phyloP scores from a whole-genome alignment of 2,888 invertebrate species.

The Keiferia lycopersicella region DNA sequence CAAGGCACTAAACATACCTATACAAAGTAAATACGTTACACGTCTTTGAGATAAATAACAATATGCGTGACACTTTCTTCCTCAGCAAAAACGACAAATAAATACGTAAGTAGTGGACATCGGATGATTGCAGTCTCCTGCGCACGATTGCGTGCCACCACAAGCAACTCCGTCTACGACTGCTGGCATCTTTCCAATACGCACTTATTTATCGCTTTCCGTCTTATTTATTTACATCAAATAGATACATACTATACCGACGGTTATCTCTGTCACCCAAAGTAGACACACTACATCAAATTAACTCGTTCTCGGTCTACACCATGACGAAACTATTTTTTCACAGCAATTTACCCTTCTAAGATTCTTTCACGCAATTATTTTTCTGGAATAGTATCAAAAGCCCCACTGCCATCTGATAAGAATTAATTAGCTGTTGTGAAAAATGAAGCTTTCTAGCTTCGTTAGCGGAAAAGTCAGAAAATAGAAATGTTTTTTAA shows the following conservation, averaged over 20 bases:
- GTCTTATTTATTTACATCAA: constrained; percentile 62
- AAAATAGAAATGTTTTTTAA: not conserved
- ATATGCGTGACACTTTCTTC: constrained; percentile 26
- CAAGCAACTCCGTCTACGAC: constrained; percentile 21
- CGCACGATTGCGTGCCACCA: constrained; percentile 28
- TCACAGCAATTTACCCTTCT: not conserved
- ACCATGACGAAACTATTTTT: constrained; percentile 2
- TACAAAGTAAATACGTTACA: no score
- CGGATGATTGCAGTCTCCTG: constrained; percentile 34
- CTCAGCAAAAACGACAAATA: constrained; percentile 34
- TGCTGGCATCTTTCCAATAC: constrained; percentile 55
- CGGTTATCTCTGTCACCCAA: not conserved
- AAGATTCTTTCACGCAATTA: not conserved
- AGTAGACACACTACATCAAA: not conserved
- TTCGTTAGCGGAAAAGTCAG: constrained; percentile 2
- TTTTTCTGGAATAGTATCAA: constrained; percentile 15
- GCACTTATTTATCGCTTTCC: constrained; percentile 60
- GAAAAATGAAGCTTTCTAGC: constrained; percentile 7
- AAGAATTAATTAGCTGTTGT: constrained; percentile 21
- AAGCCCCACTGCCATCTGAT: constrained; percentile 7
- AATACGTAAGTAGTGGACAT: constrained; percentile 39
- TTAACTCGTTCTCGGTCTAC: constrained; percentile 3
- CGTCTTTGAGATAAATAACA: no score
- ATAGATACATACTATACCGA: constrained; percentile 41
- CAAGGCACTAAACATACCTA: no score